phyloP scores from a whole-genome alignment of 2,113 vertebrate species.

The Alouatta palliata region DNA sequence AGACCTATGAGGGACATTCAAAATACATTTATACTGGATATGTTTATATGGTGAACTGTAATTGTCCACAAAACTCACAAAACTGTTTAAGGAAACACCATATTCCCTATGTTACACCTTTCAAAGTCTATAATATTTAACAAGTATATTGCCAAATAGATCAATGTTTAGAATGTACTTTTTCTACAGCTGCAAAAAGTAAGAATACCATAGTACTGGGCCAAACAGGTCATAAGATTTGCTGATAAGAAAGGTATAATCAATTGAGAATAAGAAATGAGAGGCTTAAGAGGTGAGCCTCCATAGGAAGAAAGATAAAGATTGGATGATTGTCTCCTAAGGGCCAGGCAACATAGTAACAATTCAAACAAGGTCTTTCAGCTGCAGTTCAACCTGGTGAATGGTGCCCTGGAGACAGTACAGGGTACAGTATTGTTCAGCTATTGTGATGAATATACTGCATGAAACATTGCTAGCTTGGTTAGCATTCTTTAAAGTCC shows the following conservation, averaged over 20 bases:
- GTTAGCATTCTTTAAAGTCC: background rate
- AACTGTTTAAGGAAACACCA: background rate
- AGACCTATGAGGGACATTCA: constrained; percentile 26
- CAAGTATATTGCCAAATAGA: background rate
- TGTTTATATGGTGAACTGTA: background rate
- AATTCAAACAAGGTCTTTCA: background rate
- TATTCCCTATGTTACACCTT: background rate
- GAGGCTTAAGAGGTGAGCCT: background rate
- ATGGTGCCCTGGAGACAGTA: background rate
- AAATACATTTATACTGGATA: constrained; percentile 3
- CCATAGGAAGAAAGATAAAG: background rate
- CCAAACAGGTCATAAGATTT: background rate
- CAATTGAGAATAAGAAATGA: background rate
- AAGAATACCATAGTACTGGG: background rate
- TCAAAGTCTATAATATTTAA: background rate
- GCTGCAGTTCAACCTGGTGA: background rate
- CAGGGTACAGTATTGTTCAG: background rate
- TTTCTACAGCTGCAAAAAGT: background rate
- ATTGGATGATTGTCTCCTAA: background rate
- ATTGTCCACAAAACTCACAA: background rate
- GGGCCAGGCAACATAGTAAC: background rate
- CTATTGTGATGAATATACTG: background rate
- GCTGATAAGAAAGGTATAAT: background rate
- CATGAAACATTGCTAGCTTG: background rate
- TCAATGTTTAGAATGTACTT: background rate